These are phyloP conservation scores for Philotrypesis tridentata DNA, from an alignment of 1,140 invertebrate species.

Conservation along the genomic window DNA sequence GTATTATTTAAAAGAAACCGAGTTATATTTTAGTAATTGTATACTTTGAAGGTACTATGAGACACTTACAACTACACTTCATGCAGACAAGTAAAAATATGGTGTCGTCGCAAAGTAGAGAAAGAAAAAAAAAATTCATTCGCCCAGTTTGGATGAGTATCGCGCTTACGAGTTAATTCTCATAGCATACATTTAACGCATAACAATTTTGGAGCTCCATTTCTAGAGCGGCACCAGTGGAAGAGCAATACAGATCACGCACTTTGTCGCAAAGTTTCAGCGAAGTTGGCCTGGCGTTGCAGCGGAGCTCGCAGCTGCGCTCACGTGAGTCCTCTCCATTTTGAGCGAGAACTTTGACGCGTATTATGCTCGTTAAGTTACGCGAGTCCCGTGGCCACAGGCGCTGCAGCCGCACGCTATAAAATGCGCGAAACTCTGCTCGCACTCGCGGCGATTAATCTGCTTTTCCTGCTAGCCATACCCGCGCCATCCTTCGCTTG, in stretches of 20 bases:
- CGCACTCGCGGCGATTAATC: slow-evolving; percentile 47
- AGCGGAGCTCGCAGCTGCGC: slow-evolving; percentile 46
- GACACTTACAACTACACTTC: too few species aligned
- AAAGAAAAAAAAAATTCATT: too few species aligned
- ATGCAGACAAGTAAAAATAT: too few species aligned
- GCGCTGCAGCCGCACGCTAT: slow-evolving; percentile 24
- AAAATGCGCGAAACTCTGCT: slow-evolving; percentile 47
- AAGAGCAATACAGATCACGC: slow-evolving; percentile 10
- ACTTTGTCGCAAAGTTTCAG: slow-evolving; percentile 18
- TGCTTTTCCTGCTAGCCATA: neutral
- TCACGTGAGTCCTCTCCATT: slow-evolving; percentile 43
- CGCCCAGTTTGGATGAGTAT: too few species aligned
- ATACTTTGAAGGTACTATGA: too few species aligned
- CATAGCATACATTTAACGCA: too few species aligned
- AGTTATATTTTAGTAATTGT: too few species aligned
- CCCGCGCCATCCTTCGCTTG: too few species aligned
- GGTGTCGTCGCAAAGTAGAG: too few species aligned
- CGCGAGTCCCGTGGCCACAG: slow-evolving; percentile 32
- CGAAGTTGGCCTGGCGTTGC: neutral
- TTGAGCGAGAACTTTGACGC: slow-evolving; percentile 61
- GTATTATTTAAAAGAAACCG: too few species aligned
- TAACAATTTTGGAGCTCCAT: neutral
- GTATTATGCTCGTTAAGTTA: slow-evolving; percentile 65
- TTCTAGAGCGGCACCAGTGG: neutral
- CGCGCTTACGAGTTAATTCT: neutral